Percentiles rank a stretch among this genome's conserved stretches.
These are phyloP conservation scores for Callosobruchus maculatus DNA, from an alignment of 2,888 invertebrate species.

Conservation along the genomic window DNA sequence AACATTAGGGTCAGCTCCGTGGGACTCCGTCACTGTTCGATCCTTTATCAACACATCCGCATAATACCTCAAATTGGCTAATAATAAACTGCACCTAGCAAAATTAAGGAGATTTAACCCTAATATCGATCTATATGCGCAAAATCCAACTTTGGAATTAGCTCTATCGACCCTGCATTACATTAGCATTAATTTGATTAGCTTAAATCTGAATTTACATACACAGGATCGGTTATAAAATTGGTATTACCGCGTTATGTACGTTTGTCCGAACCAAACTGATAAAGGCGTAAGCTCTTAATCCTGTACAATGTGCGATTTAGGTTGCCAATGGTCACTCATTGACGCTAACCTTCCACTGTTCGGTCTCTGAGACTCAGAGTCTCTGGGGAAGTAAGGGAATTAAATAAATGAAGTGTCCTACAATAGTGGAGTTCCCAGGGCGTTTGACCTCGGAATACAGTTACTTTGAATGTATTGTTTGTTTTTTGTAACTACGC, in stretches of 20 bases:
- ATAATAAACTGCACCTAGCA: not conserved
- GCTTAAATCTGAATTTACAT: not conserved
- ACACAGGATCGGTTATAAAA: not conserved
- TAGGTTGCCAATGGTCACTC: not conserved
- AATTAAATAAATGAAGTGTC: too few relatives aligned
- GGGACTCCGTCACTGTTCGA: too few relatives aligned
- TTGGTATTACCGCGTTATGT: not conserved
- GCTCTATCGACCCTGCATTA: not conserved
- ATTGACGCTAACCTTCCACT: not conserved
- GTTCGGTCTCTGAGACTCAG: not conserved
- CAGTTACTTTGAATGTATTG: too few relatives aligned
- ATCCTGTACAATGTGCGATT: not conserved
- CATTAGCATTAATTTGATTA: not conserved
- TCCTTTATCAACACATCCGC: too few relatives aligned
- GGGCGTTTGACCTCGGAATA: too few relatives aligned
- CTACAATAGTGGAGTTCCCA: too few relatives aligned
- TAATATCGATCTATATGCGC: not conserved
- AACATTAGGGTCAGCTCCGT: too few relatives aligned
- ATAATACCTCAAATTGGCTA: not conserved
- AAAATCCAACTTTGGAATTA: not conserved
- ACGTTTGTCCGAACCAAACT: not conserved
- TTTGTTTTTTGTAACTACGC: too few relatives aligned
- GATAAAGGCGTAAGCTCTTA: not conserved
- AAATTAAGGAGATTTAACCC: not conserved
- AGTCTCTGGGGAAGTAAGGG: too few relatives aligned